phyloP scores from a whole-genome alignment of 2,797 vertebrate genomes.

The Acanthurus leucopareius region DNA sequence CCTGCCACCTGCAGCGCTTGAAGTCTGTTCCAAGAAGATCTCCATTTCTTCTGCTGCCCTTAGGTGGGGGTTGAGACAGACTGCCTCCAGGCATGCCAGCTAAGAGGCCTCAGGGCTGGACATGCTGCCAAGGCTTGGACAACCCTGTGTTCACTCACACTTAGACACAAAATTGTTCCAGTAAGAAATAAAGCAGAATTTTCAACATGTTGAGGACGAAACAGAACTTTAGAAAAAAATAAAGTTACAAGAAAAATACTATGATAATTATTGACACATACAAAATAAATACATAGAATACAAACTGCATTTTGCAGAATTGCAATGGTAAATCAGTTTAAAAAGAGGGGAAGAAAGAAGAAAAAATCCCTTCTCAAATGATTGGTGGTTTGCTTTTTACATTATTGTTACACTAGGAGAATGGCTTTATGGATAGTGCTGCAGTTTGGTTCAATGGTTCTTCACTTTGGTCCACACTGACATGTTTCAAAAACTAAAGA shows the following conservation, averaged over 20 bases:
- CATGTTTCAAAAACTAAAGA: too few relatives aligned
- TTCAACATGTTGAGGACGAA: neutral
- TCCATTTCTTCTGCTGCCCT: conserved; percentile 40
- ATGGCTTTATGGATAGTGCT: too few relatives aligned
- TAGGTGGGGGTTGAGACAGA: conserved; percentile 57
- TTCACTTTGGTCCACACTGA: too few relatives aligned
- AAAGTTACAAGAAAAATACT: too few relatives aligned
- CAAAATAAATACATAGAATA: neutral
- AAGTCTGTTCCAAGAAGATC: conserved; percentile 51
- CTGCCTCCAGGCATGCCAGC: conserved; percentile 63
- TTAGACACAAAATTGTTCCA: conserved; percentile 13
- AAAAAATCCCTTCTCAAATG: too few relatives aligned
- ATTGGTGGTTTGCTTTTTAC: too few relatives aligned
- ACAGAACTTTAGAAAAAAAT: neutral
- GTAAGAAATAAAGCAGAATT: neutral
- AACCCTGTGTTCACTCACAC: conserved; percentile 15
- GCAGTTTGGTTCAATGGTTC: too few relatives aligned
- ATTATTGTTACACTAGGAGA: too few relatives aligned
- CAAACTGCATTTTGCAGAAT: too few relatives aligned
- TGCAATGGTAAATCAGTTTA: neutral
- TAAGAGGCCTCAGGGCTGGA: conserved; percentile 28
- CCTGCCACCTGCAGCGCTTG: conserved; percentile 48
- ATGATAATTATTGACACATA: neutral
- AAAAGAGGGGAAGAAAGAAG: neutral
- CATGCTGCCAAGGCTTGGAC: conserved; percentile 31